Conservation (phyloP, 30 jellyfish, hydroid and myxozoan species). For the Pseudorhiza aurosa region DNA sequence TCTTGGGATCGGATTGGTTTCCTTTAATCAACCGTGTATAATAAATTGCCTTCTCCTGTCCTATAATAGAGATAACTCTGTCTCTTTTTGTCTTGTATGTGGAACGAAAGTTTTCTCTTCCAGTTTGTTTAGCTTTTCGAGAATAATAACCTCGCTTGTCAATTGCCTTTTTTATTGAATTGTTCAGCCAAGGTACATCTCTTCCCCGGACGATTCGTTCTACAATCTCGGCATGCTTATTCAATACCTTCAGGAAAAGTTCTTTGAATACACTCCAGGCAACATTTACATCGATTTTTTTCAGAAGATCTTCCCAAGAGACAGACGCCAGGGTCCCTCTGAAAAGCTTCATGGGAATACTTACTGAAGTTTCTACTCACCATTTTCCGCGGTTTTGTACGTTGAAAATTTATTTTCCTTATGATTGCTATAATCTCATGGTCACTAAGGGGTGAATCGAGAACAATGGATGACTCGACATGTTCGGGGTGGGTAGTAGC, state of each 20-base stretch:
- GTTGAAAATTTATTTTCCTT: slow-evolving; percentile 51
- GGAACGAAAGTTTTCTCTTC: background rate
- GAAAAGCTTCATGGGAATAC: slow-evolving; percentile 51
- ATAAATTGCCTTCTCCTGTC: slow-evolving; percentile 58
- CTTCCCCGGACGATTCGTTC: slow-evolving; percentile 67
- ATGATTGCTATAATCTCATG: slow-evolving; percentile 32
- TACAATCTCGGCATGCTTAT: slow-evolving; percentile 59
- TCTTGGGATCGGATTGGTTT: slow-evolving; percentile 61
- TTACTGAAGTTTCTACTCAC: slow-evolving; percentile 61
- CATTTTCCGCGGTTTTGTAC: slow-evolving; percentile 37
- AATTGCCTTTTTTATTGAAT: slow-evolving; percentile 26
- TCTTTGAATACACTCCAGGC: slow-evolving; percentile 62
- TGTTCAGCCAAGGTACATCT: slow-evolving; percentile 66
- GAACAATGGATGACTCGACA: slow-evolving; percentile 66
- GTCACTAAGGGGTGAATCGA: slow-evolving; percentile 73
- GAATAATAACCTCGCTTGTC: background rate
- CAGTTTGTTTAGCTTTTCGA: background rate
- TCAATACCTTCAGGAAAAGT: slow-evolving; percentile 22
- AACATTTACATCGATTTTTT: slow-evolving; percentile 29
- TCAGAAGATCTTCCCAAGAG: slow-evolving; percentile 54
- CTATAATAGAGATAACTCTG: background rate
- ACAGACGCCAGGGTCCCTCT: slow-evolving; percentile 58
- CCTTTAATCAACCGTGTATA: slow-evolving; percentile 34
- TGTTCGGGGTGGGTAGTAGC: slow-evolving; percentile 61
- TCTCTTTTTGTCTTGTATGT: background rate